Evolutionary conservation across 2,888 invertebrate genomes (phyloP).

Genomic region (Gryllus longicercus): DNA sequence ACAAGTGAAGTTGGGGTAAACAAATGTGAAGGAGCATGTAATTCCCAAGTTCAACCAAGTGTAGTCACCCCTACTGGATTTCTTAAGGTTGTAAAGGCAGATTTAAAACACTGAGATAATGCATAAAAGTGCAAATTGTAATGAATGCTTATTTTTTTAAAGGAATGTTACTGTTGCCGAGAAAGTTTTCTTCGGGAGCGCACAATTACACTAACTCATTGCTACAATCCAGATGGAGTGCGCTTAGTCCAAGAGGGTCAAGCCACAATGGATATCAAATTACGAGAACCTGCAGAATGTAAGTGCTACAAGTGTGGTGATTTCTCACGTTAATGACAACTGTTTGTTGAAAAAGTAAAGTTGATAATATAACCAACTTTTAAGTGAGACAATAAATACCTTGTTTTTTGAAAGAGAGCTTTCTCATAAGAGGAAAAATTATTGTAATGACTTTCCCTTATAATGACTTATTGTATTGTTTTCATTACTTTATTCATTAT

Average conservation of each 20-base stretch:
- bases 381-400: background rate
- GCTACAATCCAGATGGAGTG: conserved; percentile 84
- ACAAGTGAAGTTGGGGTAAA: conserved; percentile 86
- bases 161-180: conserved; percentile 91
- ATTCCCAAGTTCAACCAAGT: conserved; percentile 87
- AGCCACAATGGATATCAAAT: conserved; percentile 74
- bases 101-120: background rate
- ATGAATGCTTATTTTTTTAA: conserved; percentile 38
- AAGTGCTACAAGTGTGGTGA: conserved; percentile 88
- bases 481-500: background rate
- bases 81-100: conserved; percentile 61
- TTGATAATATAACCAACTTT: background rate
- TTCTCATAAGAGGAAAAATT: background rate
- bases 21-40: conserved; percentile 91
- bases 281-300: conserved; percentile 84
- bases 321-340: conserved; percentile 61
- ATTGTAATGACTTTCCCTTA: background rate
- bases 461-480: too few relatives aligned
- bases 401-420: background rate
- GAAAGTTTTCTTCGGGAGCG: conserved; percentile 82
- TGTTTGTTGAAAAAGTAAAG: background rate
- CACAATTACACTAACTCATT: conserved; percentile 73
- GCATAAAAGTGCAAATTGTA: background rate
- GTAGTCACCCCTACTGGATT: conserved; percentile 85
- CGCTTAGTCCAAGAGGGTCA: conserved; percentile 66